phyloP scores from a whole-genome alignment of 1,140 invertebrate species.

The Charaxes varanes region DNA sequence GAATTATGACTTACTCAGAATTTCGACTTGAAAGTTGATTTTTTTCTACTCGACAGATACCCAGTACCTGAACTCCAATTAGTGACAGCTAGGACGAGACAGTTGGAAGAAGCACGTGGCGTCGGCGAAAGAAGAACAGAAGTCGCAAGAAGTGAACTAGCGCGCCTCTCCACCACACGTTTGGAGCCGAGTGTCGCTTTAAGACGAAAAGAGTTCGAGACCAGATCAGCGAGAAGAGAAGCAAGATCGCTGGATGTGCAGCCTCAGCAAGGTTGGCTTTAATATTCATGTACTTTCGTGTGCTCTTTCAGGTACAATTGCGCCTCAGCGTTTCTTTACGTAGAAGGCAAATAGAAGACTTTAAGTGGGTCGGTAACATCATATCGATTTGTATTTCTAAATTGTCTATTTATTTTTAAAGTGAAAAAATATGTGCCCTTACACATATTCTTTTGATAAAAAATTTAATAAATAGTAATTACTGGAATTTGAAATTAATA shows the following conservation, averaged over 20 bases:
- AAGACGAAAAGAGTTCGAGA: slow-evolving; percentile 84
- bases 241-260: slow-evolving; percentile 67
- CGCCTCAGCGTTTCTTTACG: no score
- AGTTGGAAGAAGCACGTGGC: slow-evolving; percentile 80
- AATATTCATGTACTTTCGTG: neutral
- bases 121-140: slow-evolving; percentile 77
- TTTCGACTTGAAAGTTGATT: no score
- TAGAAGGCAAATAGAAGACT: no score
- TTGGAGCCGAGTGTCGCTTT: slow-evolving; percentile 84
- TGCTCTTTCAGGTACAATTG: no score
- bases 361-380: no score
- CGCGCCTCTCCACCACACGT: slow-evolving; percentile 79
- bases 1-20: no score
- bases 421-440: no score
- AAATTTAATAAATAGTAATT: no score
- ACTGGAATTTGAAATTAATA: no score
- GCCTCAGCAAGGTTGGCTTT: slow-evolving; percentile 49
- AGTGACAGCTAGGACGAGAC: slow-evolving; percentile 81
- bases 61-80: slow-evolving; percentile 76
- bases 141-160: slow-evolving; percentile 83
- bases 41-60: slow-evolving; percentile 62
- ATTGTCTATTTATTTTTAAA: no score
- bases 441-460: no score
- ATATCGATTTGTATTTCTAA: no score
- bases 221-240: slow-evolving; percentile 54